Base-by-base conservation (phyloP, 1,140 invertebrate genomes). In the Steinernema feltiae region DNA sequence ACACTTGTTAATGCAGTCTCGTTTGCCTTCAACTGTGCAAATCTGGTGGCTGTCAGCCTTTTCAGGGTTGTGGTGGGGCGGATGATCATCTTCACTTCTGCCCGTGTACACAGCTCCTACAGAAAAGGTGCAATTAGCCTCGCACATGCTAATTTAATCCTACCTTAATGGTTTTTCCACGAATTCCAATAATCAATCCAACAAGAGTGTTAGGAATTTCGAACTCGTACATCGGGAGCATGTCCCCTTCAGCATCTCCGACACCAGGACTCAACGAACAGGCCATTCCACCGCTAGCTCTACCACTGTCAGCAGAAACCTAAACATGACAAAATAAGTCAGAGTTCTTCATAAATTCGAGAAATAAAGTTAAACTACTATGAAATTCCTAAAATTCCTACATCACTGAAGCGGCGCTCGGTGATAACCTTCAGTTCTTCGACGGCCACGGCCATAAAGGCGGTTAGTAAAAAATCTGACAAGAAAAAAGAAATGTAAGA, bases 1-100 rank as follows among this genome's bases (percentile, higher is more conserved):
- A 69, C 84, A 86, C 35, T 86, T 82, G 80, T 85, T 85, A 76
- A 85, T 86, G 72, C 85, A 78, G 15, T 86, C 83, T 32, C 84
- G 75, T 32, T 83, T 80, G 29, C 84, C 84, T 69, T 84, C n/a
- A 35, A 86, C 81, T 27, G 85, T 85, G 35, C 85, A 86, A 48
- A 85, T 86, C 71, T 85, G 84, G 53, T 85, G 84, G n/a, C 82
- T 80, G 1, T 83, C 75, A 21, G 77, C 30, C 63, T 85, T 84
- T 18, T 73, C 72, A 3, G 74, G 70, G 27, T 77, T 81, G 77
- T 85, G 84, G 69, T 85, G 84, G 83, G 85, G n/a, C 84, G 79
- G 30, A 85, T 85, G 18, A 85, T 70, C 82, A 85, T 85, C 30
- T 77, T 71, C 17, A 86, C 84, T 70, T 82, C 77, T 1, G 85